Conservation (phyloP, 2,113 vertebrate genomes). For the Corynorhinus townsendii region DNA sequence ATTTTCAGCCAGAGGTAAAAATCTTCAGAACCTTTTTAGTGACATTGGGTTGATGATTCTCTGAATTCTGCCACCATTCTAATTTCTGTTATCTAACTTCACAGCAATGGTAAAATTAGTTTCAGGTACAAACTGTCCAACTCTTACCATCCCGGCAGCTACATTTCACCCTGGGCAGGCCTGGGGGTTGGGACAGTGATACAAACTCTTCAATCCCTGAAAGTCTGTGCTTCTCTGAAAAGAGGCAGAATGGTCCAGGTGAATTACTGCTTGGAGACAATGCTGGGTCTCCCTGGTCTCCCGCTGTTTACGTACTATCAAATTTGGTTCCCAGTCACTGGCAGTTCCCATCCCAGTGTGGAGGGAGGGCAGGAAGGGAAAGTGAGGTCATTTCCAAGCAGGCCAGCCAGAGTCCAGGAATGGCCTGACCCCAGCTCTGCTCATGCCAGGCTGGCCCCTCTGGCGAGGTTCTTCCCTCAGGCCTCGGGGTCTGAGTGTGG, state of each 20-base stretch:
- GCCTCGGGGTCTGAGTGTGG: background rate
- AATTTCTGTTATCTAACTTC: background rate
- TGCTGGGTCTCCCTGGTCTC: background rate
- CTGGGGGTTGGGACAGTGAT: background rate
- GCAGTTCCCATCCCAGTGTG: background rate
- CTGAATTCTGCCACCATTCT: background rate
- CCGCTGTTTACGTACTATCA: background rate
- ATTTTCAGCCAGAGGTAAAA: background rate
- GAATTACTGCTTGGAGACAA: background rate
- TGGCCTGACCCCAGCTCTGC: background rate
- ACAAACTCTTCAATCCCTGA: background rate
- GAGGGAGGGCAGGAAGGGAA: slow-evolving; percentile 38
- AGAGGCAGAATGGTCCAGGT: background rate
- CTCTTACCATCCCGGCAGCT: background rate
- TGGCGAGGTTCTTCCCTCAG: background rate
- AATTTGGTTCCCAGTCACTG: background rate
- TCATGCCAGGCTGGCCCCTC: background rate
- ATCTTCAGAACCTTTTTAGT: background rate
- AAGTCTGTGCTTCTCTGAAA: background rate
- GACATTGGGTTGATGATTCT: background rate
- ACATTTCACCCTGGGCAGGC: background rate
- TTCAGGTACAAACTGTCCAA: background rate
- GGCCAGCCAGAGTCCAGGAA: background rate
- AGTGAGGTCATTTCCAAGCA: slow-evolving; percentile 7
- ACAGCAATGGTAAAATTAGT: background rate